A percentile compares a stretch with the other conserved stretches of the same genome.
phyloP scores from a whole-genome alignment of 2,888 invertebrate species.

The Lasius fuliginosus region DNA sequence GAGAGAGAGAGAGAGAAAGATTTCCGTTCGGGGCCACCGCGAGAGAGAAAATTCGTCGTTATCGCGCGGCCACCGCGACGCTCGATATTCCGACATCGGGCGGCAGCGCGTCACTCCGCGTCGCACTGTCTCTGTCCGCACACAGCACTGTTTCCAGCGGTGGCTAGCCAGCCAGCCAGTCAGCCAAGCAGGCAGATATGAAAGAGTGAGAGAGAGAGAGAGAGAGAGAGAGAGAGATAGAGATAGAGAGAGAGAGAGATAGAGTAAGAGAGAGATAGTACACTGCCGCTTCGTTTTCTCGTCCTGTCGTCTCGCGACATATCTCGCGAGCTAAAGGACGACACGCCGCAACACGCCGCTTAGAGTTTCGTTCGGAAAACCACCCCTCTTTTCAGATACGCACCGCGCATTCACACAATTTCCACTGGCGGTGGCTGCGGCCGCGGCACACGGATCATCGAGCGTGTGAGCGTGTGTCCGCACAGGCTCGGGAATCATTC shows the following conservation, averaged over 20 bases:
- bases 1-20: slow-evolving; percentile 64
- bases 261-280: background rate
- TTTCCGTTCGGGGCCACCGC: slow-evolving; percentile 78
- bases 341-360: slow-evolving; percentile 44
- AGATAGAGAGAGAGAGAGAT: too few species aligned
- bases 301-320: slow-evolving; percentile 20
- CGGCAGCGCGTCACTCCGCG: slow-evolving; percentile 75
- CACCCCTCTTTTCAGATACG: slow-evolving; percentile 62
- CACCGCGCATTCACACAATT: slow-evolving; percentile 74
- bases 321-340: slow-evolving; percentile 38
- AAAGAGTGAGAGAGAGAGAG: background rate
- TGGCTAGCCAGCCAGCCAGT: slow-evolving; percentile 3
- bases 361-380: slow-evolving; percentile 69
- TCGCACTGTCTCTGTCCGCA: slow-evolving; percentile 47
- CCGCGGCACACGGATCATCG: slow-evolving; percentile 59
- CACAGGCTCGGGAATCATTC: slow-evolving; percentile 80
- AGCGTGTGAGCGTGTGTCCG: slow-evolving; percentile 80
- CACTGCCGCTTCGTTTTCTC: slow-evolving; percentile 17
- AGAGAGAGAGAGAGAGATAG: background rate
- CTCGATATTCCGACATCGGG: slow-evolving; percentile 76
- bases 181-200: slow-evolving; percentile 22
- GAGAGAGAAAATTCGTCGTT: slow-evolving; percentile 71
- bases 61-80: slow-evolving; percentile 76
- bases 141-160: slow-evolving; percentile 22
- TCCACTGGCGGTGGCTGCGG: slow-evolving; percentile 75